Percentiles rank a stretch among this genome's conserved stretches.
Conservation (phyloP, 1,140 invertebrate genomes). For the Formica selysi region DNA sequence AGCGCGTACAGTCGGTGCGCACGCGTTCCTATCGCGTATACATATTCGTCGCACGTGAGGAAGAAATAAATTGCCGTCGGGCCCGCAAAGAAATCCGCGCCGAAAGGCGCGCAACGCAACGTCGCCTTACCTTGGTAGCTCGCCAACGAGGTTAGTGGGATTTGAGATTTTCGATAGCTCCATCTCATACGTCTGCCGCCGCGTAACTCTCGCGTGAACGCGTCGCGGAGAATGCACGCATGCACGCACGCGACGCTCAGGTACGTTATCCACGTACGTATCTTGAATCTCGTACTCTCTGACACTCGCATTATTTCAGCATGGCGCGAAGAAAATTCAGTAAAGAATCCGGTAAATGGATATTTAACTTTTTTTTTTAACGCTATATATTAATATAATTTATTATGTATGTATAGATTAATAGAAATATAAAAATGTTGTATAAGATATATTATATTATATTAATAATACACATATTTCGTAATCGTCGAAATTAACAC, state of each 20-base stretch:
- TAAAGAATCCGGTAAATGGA: neutral
- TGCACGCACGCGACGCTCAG: slow-evolving; percentile 27
- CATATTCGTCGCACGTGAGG: slow-evolving; percentile 68
- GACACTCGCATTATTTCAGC: slow-evolving; percentile 14
- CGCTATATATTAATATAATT: no score
- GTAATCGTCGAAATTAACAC: neutral
- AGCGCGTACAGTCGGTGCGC: neutral
- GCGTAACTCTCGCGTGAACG: slow-evolving; percentile 65
- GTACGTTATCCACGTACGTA: slow-evolving; percentile 10
- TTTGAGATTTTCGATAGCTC: slow-evolving; percentile 82
- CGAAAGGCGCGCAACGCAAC: slow-evolving; percentile 57
- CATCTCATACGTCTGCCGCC: slow-evolving; percentile 57
- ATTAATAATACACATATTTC: neutral
- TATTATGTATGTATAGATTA: no score
- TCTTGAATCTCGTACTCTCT: slow-evolving; percentile 5
- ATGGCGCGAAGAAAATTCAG: neutral
- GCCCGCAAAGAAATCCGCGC: slow-evolving; percentile 73
- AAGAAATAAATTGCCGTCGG: slow-evolving; percentile 76
- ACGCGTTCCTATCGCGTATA: slow-evolving; percentile 32
- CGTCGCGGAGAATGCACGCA: slow-evolving; percentile 18
- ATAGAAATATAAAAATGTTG: no score
- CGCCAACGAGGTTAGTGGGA: slow-evolving; percentile 82
- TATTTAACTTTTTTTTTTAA: neutral
- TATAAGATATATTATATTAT: no score
- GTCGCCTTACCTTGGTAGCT: slow-evolving; percentile 72